phyloP scores from a whole-genome alignment of 2,113 vertebrate species.

The Sminthopsis crassicaudata region DNA sequence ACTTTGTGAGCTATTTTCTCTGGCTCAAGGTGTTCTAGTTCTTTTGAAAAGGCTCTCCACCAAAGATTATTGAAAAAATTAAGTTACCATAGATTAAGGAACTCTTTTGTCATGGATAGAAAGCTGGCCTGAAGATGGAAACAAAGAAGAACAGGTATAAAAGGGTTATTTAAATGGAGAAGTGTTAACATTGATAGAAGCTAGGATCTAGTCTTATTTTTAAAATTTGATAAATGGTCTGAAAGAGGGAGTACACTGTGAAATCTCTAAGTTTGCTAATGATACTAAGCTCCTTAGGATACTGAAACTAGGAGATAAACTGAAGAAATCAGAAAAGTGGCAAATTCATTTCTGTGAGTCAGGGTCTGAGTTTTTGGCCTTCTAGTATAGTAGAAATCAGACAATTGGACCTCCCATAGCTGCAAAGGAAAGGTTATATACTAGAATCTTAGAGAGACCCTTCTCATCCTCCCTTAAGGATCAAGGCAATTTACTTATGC shows the following conservation, averaged over 20 bases:
- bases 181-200: background rate
- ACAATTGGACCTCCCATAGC: background rate
- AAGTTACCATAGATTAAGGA: background rate
- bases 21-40: background rate
- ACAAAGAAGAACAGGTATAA: background rate
- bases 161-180: constrained; percentile 15
- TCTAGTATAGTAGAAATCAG: background rate
- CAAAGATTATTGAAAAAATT: background rate
- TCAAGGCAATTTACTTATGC: background rate
- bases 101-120: background rate
- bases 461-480: background rate
- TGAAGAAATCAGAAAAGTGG: constrained; percentile 51
- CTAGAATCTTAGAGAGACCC: background rate
- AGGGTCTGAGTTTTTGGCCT: background rate
- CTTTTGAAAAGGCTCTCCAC: constrained; percentile 20
- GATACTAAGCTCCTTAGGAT: constrained; percentile 43
- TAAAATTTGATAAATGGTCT: constrained; percentile 35
- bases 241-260: background rate
- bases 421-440: background rate
- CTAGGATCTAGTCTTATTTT: background rate
- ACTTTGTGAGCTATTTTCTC: background rate
- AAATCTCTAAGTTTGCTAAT: constrained; percentile 21
- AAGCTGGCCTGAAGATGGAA: background rate
- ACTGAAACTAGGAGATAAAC: constrained; percentile 47
- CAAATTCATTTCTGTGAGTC: constrained; percentile 29